Conservation (phyloP, 2,888 invertebrate species). For the Syrphus vitripennis region DNA sequence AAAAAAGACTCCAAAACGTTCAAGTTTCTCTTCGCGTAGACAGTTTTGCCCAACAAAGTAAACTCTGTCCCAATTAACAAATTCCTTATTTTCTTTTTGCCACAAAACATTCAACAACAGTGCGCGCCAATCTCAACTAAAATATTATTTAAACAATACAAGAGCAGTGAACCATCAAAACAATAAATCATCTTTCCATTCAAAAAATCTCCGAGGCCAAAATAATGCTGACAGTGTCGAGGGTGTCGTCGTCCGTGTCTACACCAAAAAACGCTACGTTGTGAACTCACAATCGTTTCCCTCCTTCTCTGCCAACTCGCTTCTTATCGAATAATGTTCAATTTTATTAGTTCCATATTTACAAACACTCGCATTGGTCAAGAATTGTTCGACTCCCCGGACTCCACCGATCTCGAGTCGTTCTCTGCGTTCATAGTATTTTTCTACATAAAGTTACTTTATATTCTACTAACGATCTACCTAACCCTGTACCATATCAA, state of each 20-base stretch:
- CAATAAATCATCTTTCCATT: background rate
- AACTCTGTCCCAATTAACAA: conserved; percentile 42
- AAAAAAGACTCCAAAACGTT: conserved; percentile 12
- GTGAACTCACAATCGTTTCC: conserved; percentile 24
- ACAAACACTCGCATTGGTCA: conserved; percentile 72
- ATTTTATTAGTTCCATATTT: conserved; percentile 69
- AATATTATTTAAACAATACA: background rate
- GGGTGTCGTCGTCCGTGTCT: conserved; percentile 24
- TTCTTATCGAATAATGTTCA: conserved; percentile 63
- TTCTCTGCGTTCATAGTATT: conserved; percentile 80
- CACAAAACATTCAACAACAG: conserved; percentile 8
- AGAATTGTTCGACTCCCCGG: conserved; percentile 78
- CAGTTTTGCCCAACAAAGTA: conserved; percentile 34
- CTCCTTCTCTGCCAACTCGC: background rate
- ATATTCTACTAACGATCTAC: conserved; percentile 79
- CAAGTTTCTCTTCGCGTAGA: conserved; percentile 58
- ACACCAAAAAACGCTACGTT: conserved; percentile 37
- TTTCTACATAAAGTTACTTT: conserved; percentile 78
- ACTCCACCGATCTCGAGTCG: conserved; percentile 77
- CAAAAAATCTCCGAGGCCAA: background rate
- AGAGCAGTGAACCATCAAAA: conserved; percentile 25
- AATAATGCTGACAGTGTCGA: conserved; percentile 63
- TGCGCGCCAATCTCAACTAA: conserved; percentile 16
- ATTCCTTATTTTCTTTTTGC: conserved; percentile 24
- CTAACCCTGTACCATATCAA: conserved; percentile 76